These are phyloP conservation scores for Halcyon leucocephala DNA, from an alignment of 2,797 vertebrate species.

Conservation along the genomic window DNA sequence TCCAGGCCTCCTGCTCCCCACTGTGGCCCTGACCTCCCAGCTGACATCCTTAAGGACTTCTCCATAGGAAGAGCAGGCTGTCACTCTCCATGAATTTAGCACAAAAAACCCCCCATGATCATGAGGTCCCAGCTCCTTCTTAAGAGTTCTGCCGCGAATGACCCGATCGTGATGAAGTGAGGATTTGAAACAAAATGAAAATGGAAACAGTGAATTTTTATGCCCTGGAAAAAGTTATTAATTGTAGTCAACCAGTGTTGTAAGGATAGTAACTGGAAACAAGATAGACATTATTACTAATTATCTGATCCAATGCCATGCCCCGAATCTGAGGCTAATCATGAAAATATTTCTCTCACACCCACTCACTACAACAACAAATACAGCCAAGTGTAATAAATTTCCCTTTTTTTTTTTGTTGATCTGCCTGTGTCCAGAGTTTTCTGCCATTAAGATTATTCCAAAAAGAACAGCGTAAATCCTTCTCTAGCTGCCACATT, in stretches of 20 bases:
- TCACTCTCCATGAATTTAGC: neutral
- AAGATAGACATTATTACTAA: conserved; percentile 30
- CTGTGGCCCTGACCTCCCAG: accelerated
- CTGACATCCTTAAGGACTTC: neutral
- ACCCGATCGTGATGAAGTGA: neutral
- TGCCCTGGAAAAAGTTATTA: conserved; percentile 17
- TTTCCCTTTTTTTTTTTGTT: neutral
- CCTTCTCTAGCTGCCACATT: neutral
- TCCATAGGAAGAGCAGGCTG: neutral
- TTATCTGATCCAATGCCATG: neutral
- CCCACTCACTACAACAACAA: conserved; percentile 47
- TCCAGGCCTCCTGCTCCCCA: neutral
- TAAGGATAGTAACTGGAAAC: conserved; percentile 9
- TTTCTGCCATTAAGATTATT: neutral
- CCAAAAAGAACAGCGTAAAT: neutral
- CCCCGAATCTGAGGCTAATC: conserved; percentile 22
- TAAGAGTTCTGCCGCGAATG: neutral
- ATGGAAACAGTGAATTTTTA: conserved; percentile 23
- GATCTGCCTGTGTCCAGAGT: neutral
- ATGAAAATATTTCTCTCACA: conserved; percentile 63
- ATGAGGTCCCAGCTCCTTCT: accelerated
- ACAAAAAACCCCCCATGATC: neutral
- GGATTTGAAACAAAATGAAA: conserved; percentile 1
- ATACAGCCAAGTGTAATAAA: conserved; percentile 40
- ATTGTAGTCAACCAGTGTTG: neutral